A percentile compares a stretch with the other conserved stretches of the same genome.
phyloP scores from a whole-genome alignment of 1,140 invertebrate species.

The Sarcophaga bullata region DNA sequence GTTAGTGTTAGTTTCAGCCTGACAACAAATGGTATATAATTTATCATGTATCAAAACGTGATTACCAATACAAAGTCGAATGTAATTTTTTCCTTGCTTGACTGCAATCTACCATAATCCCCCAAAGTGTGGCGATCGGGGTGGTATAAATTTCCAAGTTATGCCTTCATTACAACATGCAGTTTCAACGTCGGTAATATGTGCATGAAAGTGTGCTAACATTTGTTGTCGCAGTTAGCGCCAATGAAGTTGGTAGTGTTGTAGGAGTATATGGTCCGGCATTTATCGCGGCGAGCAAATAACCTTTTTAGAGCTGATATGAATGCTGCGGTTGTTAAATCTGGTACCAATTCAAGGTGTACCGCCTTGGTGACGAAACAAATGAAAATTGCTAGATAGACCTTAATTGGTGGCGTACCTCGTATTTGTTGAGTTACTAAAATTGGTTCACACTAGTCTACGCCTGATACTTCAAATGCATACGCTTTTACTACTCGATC shows the following conservation, averaged over 20 bases:
- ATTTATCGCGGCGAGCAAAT: slow-evolving; percentile 43
- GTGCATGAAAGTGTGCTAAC: background rate
- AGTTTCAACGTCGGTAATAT: background rate
- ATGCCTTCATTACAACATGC: background rate
- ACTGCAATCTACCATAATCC: slow-evolving; percentile 27
- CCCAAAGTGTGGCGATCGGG: background rate
- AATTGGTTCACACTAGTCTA: slow-evolving; percentile 34
- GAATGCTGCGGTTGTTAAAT: slow-evolving; percentile 47
- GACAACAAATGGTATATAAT: slow-evolving; percentile 45
- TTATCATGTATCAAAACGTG: slow-evolving; percentile 48
- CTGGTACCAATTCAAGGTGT: slow-evolving; percentile 50
- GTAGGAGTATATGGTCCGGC: slow-evolving; percentile 51
- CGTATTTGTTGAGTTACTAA: background rate
- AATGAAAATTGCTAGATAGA: slow-evolving; percentile 46
- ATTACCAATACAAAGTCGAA: background rate
- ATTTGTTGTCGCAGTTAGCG: slow-evolving; percentile 45
- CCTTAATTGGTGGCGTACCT: slow-evolving; percentile 41
- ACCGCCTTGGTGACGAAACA: slow-evolving; percentile 53
- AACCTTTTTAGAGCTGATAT: slow-evolving; percentile 48
- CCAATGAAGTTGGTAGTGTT: slow-evolving; percentile 60
- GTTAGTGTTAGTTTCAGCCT: slow-evolving; percentile 52
- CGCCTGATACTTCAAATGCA: background rate
- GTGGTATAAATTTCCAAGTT: too few species aligned
- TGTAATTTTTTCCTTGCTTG: background rate
- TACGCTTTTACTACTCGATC: background rate